phyloP scores from a whole-genome alignment of 2,797 vertebrate genomes.

The Triplophysa yarkandensis region DNA sequence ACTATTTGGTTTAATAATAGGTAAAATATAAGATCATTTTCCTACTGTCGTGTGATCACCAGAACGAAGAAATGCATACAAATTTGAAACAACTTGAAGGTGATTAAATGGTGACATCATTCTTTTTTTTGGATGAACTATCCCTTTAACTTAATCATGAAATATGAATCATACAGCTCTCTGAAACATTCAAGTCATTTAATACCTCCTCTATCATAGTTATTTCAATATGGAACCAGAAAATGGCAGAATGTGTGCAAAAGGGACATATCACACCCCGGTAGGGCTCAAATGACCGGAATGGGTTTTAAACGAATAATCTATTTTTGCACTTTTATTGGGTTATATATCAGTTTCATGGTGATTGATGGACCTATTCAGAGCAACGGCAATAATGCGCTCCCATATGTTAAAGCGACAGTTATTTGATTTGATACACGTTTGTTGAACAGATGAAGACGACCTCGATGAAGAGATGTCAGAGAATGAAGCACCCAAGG shows the following conservation, averaged over 20 bases:
- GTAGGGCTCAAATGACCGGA: background rate
- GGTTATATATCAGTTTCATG: background rate
- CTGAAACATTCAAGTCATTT: too few species aligned
- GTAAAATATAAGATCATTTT: too few species aligned
- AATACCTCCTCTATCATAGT: background rate
- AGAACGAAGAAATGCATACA: too few species aligned
- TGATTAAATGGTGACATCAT: too few species aligned
- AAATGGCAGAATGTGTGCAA: background rate
- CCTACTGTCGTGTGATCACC: too few species aligned
- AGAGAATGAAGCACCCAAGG: constrained; percentile 90
- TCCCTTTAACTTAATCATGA: too few species aligned
- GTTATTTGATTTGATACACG: constrained; percentile 8
- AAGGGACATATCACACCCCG: background rate
- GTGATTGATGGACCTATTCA: background rate
- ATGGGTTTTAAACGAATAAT: background rate
- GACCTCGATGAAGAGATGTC: constrained; percentile 92
- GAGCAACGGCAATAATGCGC: background rate
- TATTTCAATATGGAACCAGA: background rate
- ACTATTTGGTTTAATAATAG: too few species aligned
- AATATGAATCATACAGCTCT: too few species aligned
- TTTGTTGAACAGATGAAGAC: constrained; percentile 80
- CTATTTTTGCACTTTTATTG: background rate
- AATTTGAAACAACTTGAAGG: too few species aligned
- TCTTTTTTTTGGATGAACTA: too few species aligned
- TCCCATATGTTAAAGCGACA: background rate